Conservation (phyloP, 2,797 vertebrate genomes). For the Apodemus agrarius region DNA sequence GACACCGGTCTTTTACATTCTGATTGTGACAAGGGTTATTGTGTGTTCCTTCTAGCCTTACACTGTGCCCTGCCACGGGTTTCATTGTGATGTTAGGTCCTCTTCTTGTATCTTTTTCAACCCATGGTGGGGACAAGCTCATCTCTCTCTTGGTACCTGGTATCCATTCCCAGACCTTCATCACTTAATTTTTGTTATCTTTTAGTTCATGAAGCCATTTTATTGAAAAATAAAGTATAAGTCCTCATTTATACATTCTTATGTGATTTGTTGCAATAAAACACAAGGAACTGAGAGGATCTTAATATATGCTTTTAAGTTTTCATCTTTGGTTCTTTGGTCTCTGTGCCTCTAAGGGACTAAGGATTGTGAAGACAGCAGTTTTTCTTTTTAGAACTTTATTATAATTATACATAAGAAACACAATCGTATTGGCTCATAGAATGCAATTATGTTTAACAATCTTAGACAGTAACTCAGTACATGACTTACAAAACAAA, state of each 20-base stretch:
- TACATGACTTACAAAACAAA: background rate
- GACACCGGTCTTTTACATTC: background rate
- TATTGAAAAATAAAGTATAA: constrained; percentile 11
- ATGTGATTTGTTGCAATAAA: background rate
- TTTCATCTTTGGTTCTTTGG: background rate
- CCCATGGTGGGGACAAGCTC: background rate
- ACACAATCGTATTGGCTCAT: background rate
- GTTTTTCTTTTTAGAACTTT: background rate
- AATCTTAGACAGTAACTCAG: background rate
- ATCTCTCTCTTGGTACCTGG: background rate
- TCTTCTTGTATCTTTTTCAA: background rate
- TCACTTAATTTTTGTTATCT: background rate
- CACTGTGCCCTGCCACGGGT: background rate
- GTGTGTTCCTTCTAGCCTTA: background rate
- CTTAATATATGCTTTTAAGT: background rate
- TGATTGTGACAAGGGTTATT: background rate
- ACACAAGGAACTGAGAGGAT: background rate
- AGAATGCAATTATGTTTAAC: background rate
- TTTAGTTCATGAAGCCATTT: background rate
- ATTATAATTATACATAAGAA: background rate
- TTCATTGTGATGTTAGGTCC: background rate
- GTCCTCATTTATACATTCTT: background rate
- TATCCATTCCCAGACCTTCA: background rate
- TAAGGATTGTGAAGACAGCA: background rate
- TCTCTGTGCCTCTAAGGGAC: background rate